Percentiles rank a stretch among this genome's conserved stretches.
Conservation (phyloP, 1,140 invertebrate species). For the Littorina saxatilis region DNA sequence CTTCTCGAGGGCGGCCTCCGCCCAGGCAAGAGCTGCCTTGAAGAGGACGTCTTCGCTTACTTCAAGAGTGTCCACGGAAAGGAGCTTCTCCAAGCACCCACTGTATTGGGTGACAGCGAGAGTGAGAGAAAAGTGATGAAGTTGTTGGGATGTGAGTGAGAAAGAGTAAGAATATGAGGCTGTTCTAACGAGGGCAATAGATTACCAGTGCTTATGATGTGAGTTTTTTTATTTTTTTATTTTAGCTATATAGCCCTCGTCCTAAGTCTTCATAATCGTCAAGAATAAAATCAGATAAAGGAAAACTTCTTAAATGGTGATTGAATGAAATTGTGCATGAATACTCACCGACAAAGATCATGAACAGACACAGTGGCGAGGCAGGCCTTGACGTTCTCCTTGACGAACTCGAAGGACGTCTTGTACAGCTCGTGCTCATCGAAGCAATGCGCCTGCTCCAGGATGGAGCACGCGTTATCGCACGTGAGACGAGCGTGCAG, state of each 20-base stretch:
- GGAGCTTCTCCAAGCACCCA: slow-evolving; percentile 39
- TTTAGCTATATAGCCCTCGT: too few relatives aligned
- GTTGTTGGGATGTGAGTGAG: background rate
- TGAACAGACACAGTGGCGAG: slow-evolving; percentile 43
- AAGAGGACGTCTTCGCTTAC: slow-evolving; percentile 46
- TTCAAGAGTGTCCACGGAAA: slow-evolving; percentile 46
- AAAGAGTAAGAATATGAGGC: background rate
- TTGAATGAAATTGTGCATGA: too few relatives aligned
- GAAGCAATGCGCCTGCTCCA: slow-evolving; percentile 57
- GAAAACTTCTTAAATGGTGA: too few relatives aligned
- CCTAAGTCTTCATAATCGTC: too few relatives aligned
- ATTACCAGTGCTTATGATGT: too few relatives aligned
- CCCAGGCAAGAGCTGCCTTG: slow-evolving; percentile 46
- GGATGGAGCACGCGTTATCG: slow-evolving; percentile 82
- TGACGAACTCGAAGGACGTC: slow-evolving; percentile 51
- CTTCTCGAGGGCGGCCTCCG: slow-evolving; percentile 49
- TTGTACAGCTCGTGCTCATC: slow-evolving; percentile 52
- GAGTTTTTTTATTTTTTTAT: too few relatives aligned
- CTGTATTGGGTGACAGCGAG: too few relatives aligned
- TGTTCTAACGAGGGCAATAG: background rate
- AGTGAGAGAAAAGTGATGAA: background rate
- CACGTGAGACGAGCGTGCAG: slow-evolving; percentile 84
- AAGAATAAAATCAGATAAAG: too few relatives aligned
- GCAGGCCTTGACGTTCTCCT: slow-evolving; percentile 29
- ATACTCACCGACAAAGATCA: slow-evolving; percentile 40